These are phyloP conservation scores for Oenanthe melanoleuca DNA, from an alignment of 2,113 vertebrate species.

Conservation along the genomic window DNA sequence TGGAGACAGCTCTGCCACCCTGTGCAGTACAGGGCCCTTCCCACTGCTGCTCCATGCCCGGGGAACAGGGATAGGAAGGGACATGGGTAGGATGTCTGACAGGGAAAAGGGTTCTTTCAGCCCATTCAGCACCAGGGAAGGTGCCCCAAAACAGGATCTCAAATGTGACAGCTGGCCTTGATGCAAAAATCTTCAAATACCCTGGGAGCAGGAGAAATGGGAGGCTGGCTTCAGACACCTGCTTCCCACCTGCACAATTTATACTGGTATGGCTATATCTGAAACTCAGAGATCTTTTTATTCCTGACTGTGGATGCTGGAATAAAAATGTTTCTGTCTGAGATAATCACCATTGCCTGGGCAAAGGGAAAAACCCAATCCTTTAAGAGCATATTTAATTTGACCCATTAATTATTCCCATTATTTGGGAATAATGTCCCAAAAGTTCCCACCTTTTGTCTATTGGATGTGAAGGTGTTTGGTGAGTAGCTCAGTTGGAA, in stretches of 20 bases:
- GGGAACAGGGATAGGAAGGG: not conserved
- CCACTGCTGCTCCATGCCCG: not conserved
- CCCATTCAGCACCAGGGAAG: not conserved
- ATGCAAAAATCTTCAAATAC: not conserved
- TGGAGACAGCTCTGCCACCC: fast-evolving
- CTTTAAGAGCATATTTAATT: not conserved
- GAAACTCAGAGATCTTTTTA: not conserved
- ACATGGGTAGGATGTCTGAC: fast-evolving
- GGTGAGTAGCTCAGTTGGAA: not conserved
- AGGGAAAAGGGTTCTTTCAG: not conserved
- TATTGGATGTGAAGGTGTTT: not conserved
- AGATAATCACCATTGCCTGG: not conserved
- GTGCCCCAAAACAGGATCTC: fast-evolving
- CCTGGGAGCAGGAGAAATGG: not conserved
- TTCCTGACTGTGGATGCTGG: not conserved
- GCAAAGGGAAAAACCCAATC: fast-evolving
- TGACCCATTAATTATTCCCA: not conserved
- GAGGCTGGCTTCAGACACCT: not conserved
- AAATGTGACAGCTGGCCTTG: not conserved
- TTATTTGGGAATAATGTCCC: not conserved
- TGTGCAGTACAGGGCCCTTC: fast-evolving
- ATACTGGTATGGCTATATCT: fast-evolving
- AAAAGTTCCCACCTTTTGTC: not conserved
- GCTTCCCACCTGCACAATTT: not conserved
- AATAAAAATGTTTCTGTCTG: not conserved